phyloP scores from a whole-genome alignment of 1,140 invertebrate species.

The Brachystomella parvula region DNA sequence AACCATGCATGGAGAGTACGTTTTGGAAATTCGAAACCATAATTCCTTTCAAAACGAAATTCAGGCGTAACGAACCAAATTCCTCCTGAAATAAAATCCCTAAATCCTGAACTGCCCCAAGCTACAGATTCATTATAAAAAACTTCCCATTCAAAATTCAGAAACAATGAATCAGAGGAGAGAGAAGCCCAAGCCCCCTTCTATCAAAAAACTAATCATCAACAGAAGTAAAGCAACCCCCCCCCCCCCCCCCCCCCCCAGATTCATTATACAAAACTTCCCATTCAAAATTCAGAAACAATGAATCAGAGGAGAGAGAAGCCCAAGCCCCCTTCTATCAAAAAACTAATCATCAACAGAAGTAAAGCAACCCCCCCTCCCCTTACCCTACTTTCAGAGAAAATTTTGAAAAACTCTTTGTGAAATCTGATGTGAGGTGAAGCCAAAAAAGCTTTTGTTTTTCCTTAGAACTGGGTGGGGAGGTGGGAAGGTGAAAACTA shows the following conservation, averaged over 20 bases:
- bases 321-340: background rate
- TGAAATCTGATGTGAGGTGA: background rate
- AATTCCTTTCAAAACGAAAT: no score
- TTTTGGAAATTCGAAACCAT: no score
- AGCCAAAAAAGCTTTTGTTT: background rate
- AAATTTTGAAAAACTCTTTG: background rate
- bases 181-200: background rate
- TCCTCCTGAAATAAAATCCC: no score
- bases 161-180: background rate
- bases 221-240: background rate
- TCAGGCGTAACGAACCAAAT: no score
- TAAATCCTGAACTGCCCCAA: no score
- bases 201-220: background rate
- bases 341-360: background rate
- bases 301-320: background rate
- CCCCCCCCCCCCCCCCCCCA: no score
- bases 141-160: background rate
- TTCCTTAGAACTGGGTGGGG: background rate
- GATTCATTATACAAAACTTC: no score
- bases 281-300: background rate
- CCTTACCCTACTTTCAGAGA: background rate
- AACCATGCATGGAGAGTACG: no score
- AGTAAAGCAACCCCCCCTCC: background rate
- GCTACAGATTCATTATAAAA: no score
- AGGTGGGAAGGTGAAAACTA: constrained; percentile 1